Evolutionary conservation across 1,140 invertebrate species (phyloP).

Genomic region (Augochlora pura): DNA sequence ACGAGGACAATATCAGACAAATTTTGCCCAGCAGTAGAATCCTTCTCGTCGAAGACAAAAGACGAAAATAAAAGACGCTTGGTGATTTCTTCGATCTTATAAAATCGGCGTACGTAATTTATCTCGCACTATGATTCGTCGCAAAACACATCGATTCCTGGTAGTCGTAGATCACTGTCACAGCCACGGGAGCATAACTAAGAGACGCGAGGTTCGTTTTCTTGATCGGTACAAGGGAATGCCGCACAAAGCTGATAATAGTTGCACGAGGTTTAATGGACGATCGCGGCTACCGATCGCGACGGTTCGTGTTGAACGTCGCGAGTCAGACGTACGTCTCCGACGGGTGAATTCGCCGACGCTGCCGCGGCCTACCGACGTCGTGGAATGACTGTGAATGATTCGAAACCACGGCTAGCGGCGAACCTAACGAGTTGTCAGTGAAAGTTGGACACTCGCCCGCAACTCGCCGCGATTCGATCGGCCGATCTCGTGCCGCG

Average conservation of each 20-base stretch:
- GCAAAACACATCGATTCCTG: not conserved
- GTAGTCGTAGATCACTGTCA: not conserved
- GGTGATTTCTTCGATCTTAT: too few species aligned
- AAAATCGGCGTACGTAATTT: too few species aligned
- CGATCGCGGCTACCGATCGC: not conserved
- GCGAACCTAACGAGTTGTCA: slow-evolving; percentile 71
- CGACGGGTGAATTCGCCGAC: slow-evolving; percentile 26
- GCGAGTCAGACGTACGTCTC: not conserved
- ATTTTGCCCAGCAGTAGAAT: too few species aligned
- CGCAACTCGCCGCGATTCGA: slow-evolving; percentile 44
- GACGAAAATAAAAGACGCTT: too few species aligned
- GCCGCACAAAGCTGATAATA: not conserved
- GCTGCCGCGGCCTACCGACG: slow-evolving; percentile 63
- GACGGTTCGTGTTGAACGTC: not conserved
- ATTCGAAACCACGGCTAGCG: slow-evolving; percentile 69
- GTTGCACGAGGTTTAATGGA: not conserved
- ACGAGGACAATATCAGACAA: too few species aligned
- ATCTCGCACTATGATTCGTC: not conserved
- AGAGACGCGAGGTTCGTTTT: not conserved
- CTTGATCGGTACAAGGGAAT: not conserved
- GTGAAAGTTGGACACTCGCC: slow-evolving; percentile 74
- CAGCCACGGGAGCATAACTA: not conserved
- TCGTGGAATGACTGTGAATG: slow-evolving; percentile 76
- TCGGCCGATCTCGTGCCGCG: slow-evolving; percentile 18
- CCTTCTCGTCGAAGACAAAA: too few species aligned